A percentile compares a stretch with the other conserved stretches of the same genome.
Conservation (phyloP, 2,888 invertebrate species). For the Hirtodrosophila cameraria region DNA sequence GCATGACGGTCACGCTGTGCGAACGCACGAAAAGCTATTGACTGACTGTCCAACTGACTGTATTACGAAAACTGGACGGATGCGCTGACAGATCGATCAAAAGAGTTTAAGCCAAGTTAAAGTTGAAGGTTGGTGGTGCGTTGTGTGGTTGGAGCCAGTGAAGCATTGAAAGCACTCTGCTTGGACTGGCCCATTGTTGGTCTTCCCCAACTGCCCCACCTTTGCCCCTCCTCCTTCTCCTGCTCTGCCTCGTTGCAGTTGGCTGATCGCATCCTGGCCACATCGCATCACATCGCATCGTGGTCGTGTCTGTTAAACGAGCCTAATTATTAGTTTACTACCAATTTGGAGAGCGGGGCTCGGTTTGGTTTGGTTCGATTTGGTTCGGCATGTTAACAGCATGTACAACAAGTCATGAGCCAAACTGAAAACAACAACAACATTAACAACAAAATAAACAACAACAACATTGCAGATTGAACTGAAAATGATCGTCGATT, state of each 20-base stretch:
- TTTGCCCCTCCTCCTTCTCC: not conserved
- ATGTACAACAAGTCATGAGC: conserved; percentile 70
- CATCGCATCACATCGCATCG: too few relatives aligned
- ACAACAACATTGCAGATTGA: conserved; percentile 22
- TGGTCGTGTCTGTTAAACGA: conserved; percentile 66
- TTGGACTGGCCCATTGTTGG: conserved; percentile 23
- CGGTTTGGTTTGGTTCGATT: too few relatives aligned
- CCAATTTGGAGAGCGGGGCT: conserved; percentile 68
- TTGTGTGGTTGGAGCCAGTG: conserved; percentile 23
- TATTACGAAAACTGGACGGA: conserved; percentile 39
- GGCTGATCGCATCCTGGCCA: conserved; percentile 39
- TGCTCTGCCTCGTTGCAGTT: conserved; percentile 6
- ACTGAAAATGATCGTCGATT: conserved; percentile 41
- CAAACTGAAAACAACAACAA: conserved; percentile 20
- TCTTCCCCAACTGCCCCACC: conserved; percentile 4
- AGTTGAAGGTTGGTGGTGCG: conserved; percentile 70
- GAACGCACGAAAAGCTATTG: conserved; percentile 76
- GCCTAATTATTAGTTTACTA: conserved; percentile 82
- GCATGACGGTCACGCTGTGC: conserved; percentile 81
- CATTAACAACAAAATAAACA: conserved; percentile 30
- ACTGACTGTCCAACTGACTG: conserved; percentile 43
- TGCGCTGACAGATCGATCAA: conserved; percentile 69
- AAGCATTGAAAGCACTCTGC: conserved; percentile 38
- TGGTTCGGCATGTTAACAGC: conserved; percentile 76
- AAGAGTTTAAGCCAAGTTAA: conserved; percentile 53